Base-by-base conservation (phyloP, 2,888 invertebrate species). In the Drosophila macrothrix region DNA sequence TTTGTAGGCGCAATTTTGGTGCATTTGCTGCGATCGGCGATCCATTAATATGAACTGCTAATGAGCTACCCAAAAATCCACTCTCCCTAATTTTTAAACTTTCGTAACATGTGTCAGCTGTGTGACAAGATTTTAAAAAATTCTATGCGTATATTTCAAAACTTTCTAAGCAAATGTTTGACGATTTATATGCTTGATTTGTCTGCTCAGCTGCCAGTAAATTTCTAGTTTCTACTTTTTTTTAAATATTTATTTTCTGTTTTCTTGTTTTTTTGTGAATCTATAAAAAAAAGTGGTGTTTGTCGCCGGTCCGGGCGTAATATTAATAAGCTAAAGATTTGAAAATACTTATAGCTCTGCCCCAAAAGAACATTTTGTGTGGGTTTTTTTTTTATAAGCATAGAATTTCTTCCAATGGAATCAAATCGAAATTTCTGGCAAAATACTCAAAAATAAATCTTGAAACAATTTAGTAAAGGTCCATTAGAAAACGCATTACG, bases 181-280 rank as follows among this genome's bases (percentile, higher is more conserved):
- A 68, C 73, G 71, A 86, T 87, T 84, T 84, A 86, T 80, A 50
- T 69, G 78, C 84, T 73, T 74, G 78, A 78, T 84, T 80, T 78
- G 82, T 53, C 56, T 52, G 70, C 68, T 73, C 81, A 81, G 83
- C 84, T 84, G 84, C 84, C 83, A 76, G 73, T 39, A 66, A 82
- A 60, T 43, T 62, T 66, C 54, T 61, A 52, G 58, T 65, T 62
- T 64, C 53, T 39, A n/a, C 61, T 37, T 25, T 46, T 2, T 28
- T 54, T 50, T 58, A 6, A 2, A 12, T 25, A 37, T n/a, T 33
- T 67, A 50, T 28, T 61, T 59, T 69, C 14, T 43, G 33, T 33
- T 22, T 31, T 46, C 7, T 22, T 6, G 9, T 28, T 50, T 56
- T 28, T 49, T 50, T 53, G 29, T 62, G 75, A 12, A 53, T 70